Percentiles rank a stretch among this genome's conserved stretches.
Conservation (phyloP, 2,113 vertebrate genomes). For the Otus sunia region DNA sequence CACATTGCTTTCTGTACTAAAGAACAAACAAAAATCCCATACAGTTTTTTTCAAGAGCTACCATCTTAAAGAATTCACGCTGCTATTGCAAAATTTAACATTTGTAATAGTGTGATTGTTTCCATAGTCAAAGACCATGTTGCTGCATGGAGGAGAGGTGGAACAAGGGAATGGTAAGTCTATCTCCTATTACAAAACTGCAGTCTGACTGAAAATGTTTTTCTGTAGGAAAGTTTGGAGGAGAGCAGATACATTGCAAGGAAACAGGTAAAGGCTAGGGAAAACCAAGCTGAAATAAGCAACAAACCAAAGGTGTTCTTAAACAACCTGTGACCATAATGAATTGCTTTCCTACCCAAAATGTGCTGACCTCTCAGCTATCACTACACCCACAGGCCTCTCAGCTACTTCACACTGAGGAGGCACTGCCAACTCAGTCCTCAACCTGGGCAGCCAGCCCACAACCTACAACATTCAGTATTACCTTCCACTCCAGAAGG, state of each 20-base stretch:
- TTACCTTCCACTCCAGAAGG: neutral
- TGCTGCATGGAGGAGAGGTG: neutral
- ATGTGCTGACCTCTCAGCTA: neutral
- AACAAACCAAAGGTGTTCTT: neutral
- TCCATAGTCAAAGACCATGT: neutral
- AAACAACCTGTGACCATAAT: neutral
- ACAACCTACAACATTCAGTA: neutral
- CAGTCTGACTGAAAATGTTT: neutral
- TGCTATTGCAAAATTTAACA: neutral
- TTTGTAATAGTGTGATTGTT: neutral
- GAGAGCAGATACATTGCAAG: neutral
- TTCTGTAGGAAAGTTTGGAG: neutral
- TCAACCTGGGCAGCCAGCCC: neutral
- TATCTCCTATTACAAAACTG: neutral
- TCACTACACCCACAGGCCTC: neutral
- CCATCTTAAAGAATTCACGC: neutral
- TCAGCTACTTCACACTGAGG: accelerated
- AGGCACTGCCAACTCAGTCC: neutral
- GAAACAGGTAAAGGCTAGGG: neutral
- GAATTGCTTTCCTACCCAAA: neutral
- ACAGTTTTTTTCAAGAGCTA: neutral
- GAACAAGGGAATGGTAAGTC: neutral
- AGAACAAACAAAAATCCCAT: neutral
- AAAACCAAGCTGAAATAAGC: neutral
- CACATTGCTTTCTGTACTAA: neutral